Evolutionary conservation across 2,797 vertebrate genomes (phyloP).

Genomic region (Sorex maritimensis): DNA sequence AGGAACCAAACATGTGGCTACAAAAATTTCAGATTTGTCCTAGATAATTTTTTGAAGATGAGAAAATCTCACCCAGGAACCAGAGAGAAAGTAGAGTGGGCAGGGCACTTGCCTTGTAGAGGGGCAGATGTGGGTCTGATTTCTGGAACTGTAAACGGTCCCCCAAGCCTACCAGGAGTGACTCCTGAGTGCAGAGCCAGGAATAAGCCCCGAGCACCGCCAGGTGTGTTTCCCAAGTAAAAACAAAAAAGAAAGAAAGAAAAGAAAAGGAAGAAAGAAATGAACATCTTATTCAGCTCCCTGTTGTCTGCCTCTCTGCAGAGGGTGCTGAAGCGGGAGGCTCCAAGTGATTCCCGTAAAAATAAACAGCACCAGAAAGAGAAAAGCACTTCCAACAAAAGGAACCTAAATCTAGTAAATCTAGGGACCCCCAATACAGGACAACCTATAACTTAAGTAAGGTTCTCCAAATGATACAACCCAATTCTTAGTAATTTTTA

Average conservation of each 20-base stretch:
- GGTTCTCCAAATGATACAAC: background rate
- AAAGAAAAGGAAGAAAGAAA: no score
- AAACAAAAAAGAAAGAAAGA: no score
- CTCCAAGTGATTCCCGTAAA: background rate
- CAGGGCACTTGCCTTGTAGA: no score
- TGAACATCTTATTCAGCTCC: background rate
- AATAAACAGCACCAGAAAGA: background rate
- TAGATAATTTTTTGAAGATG: background rate
- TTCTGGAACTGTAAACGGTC: no score
- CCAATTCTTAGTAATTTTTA: background rate
- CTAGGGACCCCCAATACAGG: background rate
- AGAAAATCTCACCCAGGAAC: background rate
- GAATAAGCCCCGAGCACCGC: no score
- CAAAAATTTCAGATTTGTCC: constrained; percentile 1
- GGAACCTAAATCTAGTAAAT: background rate
- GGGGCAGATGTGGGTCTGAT: no score
- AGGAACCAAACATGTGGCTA: background rate
- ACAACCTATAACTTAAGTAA: background rate
- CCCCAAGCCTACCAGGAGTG: no score
- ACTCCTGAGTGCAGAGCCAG: no score
- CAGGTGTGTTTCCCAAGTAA: no score
- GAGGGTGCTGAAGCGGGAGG: background rate
- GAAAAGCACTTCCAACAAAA: background rate
- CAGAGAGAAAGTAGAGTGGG: no score
- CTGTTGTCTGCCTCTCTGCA: background rate